These are phyloP conservation scores for Paradoxurus hermaphroditus DNA, from an alignment of 2,113 vertebrate genomes.

Conservation along the genomic window DNA sequence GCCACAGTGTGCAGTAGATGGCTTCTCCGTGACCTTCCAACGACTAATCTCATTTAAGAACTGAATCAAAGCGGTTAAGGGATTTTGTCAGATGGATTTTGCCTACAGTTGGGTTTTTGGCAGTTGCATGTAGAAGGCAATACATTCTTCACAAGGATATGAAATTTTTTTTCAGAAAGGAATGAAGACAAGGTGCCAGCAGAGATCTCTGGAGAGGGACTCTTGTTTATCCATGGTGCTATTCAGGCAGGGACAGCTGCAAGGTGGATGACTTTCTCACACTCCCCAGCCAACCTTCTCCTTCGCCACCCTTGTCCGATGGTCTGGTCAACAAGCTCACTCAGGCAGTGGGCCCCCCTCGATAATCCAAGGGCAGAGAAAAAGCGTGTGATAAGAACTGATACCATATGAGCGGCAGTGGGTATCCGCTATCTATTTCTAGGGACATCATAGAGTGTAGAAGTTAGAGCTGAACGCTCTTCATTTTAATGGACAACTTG, in stretches of 20 bases:
- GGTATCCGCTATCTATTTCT: neutral
- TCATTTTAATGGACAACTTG: neutral
- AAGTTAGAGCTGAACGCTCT: neutral
- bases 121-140: slow-evolving; percentile 45
- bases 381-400: neutral
- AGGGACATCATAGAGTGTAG: neutral
- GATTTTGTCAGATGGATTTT: slow-evolving; percentile 63
- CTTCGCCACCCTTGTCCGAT: neutral
- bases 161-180: slow-evolving; percentile 42
- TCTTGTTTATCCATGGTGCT: slow-evolving; percentile 39
- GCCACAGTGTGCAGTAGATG: slow-evolving; percentile 25
- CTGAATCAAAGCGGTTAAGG: slow-evolving; percentile 71
- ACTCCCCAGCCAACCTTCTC: slow-evolving; percentile 44
- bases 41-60: slow-evolving; percentile 71
- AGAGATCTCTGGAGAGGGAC: slow-evolving; percentile 61
- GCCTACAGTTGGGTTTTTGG: slow-evolving; percentile 71
- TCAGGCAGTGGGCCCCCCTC: neutral
- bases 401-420: neutral
- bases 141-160: slow-evolving; percentile 44
- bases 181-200: slow-evolving; percentile 62
- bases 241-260: slow-evolving; percentile 60
- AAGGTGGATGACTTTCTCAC: slow-evolving; percentile 57
- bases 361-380: neutral
- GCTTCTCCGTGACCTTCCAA: slow-evolving; percentile 65
- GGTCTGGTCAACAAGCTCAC: neutral